These are phyloP conservation scores for Oceanodroma tethys DNA, from an alignment of 2,113 vertebrate species.

Conservation along the genomic window DNA sequence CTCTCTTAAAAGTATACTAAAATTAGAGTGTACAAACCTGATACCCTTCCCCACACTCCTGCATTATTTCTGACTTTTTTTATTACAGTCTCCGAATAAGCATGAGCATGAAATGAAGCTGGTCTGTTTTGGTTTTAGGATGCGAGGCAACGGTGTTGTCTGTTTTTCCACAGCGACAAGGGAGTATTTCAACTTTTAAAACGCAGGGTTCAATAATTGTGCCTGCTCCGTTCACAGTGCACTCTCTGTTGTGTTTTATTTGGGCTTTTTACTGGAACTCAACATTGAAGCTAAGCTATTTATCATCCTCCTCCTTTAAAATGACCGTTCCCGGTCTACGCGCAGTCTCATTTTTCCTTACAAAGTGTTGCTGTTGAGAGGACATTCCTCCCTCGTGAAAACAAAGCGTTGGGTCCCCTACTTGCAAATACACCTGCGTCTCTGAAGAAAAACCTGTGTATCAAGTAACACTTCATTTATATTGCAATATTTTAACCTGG, in stretches of 20 bases:
- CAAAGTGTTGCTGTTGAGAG: background rate
- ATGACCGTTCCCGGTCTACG: background rate
- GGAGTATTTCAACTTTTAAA: background rate
- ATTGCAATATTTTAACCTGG: conserved; percentile 60
- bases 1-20: background rate
- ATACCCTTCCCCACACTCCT: background rate
- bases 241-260: background rate
- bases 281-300: conserved; percentile 38
- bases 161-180: background rate
- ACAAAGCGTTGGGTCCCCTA: conserved; percentile 1
- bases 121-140: background rate
- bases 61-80: background rate
- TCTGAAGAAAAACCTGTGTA: conserved; percentile 31
- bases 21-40: background rate
- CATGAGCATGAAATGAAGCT: background rate
- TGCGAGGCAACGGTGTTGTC: background rate
- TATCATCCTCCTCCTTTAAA: conserved; percentile 14
- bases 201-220: background rate
- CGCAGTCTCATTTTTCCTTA: background rate
- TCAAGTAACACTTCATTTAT: conserved; percentile 53
- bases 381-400: background rate
- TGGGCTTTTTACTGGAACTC: conserved; percentile 26
- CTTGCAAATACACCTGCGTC: background rate
- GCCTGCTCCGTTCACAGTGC: background rate
- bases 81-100: background rate